Evolutionary conservation across 2,797 vertebrate genomes (phyloP), one percentile per base, ranked within the genome.

Genomic region (Manis crassicaudata): DNA sequence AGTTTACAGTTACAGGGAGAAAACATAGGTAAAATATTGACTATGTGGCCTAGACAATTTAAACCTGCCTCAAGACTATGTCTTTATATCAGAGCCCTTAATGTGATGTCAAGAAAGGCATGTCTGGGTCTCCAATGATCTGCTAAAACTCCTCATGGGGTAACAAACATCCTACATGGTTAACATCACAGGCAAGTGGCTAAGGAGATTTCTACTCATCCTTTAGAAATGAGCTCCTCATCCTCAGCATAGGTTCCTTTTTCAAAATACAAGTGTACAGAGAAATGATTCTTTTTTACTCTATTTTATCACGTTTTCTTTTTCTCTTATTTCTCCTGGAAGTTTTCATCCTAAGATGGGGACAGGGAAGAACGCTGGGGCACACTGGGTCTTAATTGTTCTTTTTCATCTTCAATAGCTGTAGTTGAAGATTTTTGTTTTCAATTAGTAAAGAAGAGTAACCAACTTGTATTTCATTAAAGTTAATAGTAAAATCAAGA

Each of bases 341-440:
- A 83, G 86, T 70, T 76, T 92, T 82, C 8, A 72, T 62, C 46
- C 52, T 80, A 80, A 70, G 17, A 50, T 75, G 35, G n/a, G 54
- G n/a, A 54, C 46, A 62, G 46, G n/a, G 86, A 94, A 94, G n/a
- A 54, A 46, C 83, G 75, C 23, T 25, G 35, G 40, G 50, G 14
- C 29, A 43, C 16, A 17, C 10, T 43, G 43, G 27, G 50, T 96
- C 70, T 93, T 91, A 88, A 40, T 77, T 50, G 37, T 91, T 86
- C 35, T 63, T 75, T 91, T 88, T 86, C 20, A 81, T 56, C n/a
- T 89, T 87, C 13, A 88, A 0, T 91, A 73, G 86, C 63, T 40
- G 8, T 46, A 88, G 23, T 82, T 89, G 20, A 92, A 90, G 46
- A 91, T 65, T 84, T 88, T 92, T 54, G 62, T 85, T 17, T 96